Percentiles rank a stretch among this genome's conserved stretches.
These are phyloP conservation scores for Spea bombifrons DNA, from an alignment of 2,113 vertebrate species.

Conservation along the genomic window DNA sequence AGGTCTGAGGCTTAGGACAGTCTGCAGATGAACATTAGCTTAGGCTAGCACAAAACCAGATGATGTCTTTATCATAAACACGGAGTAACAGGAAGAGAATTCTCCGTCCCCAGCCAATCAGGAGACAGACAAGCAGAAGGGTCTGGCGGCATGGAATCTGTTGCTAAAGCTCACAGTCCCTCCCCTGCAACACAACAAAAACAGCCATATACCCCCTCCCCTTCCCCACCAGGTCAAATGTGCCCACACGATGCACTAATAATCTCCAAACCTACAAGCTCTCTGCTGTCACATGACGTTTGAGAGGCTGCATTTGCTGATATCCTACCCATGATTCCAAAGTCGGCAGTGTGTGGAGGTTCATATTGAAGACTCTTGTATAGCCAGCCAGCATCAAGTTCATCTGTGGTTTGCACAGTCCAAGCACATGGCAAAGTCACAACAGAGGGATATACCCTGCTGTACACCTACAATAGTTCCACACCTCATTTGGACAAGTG, in stretches of 20 bases:
- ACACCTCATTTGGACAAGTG: no score
- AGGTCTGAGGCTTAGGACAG: neutral
- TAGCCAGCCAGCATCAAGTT: no score
- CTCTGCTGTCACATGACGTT: slow-evolving; percentile 23
- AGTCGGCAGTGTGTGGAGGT: slow-evolving; percentile 19
- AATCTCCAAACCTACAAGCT: slow-evolving; percentile 17
- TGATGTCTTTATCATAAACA: slow-evolving; percentile 20
- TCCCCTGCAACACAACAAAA: slow-evolving; percentile 54
- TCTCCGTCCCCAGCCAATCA: slow-evolving; percentile 58
- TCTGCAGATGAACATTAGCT: slow-evolving; percentile 1
- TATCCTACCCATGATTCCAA: slow-evolving; percentile 52
- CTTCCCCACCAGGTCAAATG: slow-evolving; percentile 48
- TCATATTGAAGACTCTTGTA: slow-evolving; percentile 25
- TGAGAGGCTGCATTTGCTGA: slow-evolving; percentile 42
- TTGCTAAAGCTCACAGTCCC: slow-evolving; percentile 51
- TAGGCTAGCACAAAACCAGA: slow-evolving; percentile 13
- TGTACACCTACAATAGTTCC: no score
- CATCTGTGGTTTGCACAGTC: no score
- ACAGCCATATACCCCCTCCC: slow-evolving; percentile 33
- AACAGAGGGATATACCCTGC: no score
- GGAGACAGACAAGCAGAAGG: slow-evolving; percentile 53
- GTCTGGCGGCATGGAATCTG: slow-evolving; percentile 61
- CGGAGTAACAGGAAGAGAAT: slow-evolving; percentile 23
- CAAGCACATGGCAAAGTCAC: no score
- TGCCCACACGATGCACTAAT: slow-evolving; percentile 45